Conservation (phyloP, 1,140 invertebrate genomes). For the Apis dorsata region DNA sequence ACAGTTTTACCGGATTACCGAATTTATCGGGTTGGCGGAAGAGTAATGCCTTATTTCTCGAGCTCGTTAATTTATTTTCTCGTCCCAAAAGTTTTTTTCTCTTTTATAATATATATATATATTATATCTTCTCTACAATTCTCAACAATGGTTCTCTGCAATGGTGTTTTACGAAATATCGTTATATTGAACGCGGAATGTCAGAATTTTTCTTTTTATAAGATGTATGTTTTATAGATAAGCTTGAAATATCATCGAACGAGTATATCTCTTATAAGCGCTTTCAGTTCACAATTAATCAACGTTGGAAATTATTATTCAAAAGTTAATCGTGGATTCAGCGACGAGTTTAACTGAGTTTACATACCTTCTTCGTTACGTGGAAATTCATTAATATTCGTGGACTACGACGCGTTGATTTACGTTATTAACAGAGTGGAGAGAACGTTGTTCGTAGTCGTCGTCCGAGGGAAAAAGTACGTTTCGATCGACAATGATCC, state of each 20-base stretch:
- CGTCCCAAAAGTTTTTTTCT: too few species aligned
- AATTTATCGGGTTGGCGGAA: neutral
- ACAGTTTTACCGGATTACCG: neutral
- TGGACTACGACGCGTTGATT: constrained; percentile 8
- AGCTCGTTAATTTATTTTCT: too few species aligned
- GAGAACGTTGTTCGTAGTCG: neutral
- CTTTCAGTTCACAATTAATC: constrained; percentile 4
- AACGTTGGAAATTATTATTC: neutral
- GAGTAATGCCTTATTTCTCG: neutral
- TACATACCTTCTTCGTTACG: constrained; percentile 25
- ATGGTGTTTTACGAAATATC: too few species aligned
- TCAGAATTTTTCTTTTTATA: too few species aligned
- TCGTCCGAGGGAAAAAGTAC: rapidly evolving
- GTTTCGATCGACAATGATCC: too few species aligned
- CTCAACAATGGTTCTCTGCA: too few species aligned
- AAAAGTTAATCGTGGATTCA: neutral
- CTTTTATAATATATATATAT: too few species aligned
- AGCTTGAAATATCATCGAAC: neutral
- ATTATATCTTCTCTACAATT: too few species aligned
- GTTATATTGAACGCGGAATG: too few species aligned
- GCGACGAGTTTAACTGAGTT: neutral
- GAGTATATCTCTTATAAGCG: too few species aligned
- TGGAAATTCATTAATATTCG: constrained; percentile 33
- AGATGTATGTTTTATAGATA: too few species aligned
- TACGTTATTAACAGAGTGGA: constrained; percentile 9